A percentile compares a stretch with the other conserved stretches of the same genome.
These are phyloP conservation scores for Sipha maydis DNA, from an alignment of 2,888 invertebrate genomes.

Conservation along the genomic window DNA sequence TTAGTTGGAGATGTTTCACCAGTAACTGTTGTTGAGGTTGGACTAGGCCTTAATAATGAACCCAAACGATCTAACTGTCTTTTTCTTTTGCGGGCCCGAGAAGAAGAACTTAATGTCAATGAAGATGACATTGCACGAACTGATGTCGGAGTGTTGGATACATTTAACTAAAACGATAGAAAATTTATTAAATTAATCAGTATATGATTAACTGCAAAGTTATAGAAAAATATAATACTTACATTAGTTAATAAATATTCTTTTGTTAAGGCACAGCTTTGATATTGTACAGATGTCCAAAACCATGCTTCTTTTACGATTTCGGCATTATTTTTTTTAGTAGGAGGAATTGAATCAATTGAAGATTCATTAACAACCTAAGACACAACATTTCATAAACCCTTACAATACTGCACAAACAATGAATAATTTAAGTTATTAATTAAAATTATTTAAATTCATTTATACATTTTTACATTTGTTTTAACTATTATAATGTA, in stretches of 20 bases:
- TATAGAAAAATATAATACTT: slow-evolving; percentile 35
- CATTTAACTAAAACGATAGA: slow-evolving; percentile 46
- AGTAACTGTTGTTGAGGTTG: slow-evolving; percentile 35
- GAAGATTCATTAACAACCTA: slow-evolving; percentile 79
- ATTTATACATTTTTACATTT: too few relatives aligned
- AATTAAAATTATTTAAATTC: background rate
- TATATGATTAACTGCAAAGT: background rate
- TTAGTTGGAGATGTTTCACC: slow-evolving; percentile 53
- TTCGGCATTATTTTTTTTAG: slow-evolving; percentile 76
- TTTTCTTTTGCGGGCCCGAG: slow-evolving; percentile 63
- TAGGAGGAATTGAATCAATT: slow-evolving; percentile 74
- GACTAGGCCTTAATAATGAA: slow-evolving; percentile 50
- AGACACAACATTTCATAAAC: background rate
- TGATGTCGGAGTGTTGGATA: slow-evolving; percentile 46
- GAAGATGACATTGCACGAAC: slow-evolving; percentile 33
- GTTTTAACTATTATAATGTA: too few relatives aligned
- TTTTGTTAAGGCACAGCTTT: slow-evolving; percentile 89
- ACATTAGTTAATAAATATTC: slow-evolving; percentile 85
- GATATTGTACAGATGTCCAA: slow-evolving; percentile 97
- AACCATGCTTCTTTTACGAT: slow-evolving; percentile 96
- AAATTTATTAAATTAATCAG: background rate
- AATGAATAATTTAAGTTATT: background rate
- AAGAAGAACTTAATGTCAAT: slow-evolving; percentile 56
- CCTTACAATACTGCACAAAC: background rate
- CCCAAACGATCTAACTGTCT: slow-evolving; percentile 62